Base-by-base conservation (phyloP, 2,113 vertebrate species). In the Anguilla rostrata region DNA sequence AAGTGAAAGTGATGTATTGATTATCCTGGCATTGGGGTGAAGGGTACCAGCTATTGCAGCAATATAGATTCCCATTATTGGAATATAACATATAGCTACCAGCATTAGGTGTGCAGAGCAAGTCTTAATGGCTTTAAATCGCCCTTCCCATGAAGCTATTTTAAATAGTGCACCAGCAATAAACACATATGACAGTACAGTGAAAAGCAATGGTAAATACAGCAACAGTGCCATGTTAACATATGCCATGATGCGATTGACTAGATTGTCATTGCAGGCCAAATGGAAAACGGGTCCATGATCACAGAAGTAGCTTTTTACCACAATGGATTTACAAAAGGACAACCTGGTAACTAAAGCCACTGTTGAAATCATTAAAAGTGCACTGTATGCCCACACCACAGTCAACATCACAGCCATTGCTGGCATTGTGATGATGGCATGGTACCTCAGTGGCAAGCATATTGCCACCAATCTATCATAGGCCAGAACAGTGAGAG, bases 161-260 rank as follows among this genome's bases (percentile, higher is more conserved):
- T 87, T 91, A 81, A n/a, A 87, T 84, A 92, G 84, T 9, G 90
- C 83, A 41, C 89, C 53, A 8, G 81, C 20, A 63, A 93, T 93
- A 49, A 84, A 91, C 11, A 84, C 26, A 80, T 93, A 93, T 2
- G 89, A 90, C 2, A 34, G 34, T 34, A 34, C 34, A 34, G 34
- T 91, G 5, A 93, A 86, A 20, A 85, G 0, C 63, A 92, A 7
- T 5, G 91, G 92, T 26, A 88, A 20, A 63, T 34, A 83, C 53
- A 83, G 46, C 22, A 53, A 83, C 41, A 53, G 29, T 12, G 26
- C 81, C 53, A 53, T 83, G 46, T 83, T 83, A 49, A 83, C 26
- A 15, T 53, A 34, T n/a, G 81, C 81, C 81, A 83, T 83, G n/a
- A 56, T 3, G 18, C 2, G 6, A 53, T 83, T 83, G 53, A 34